Percentiles rank a stretch among this genome's conserved stretches.
Evolutionary conservation across 2,888 invertebrate genomes (phyloP).

Genomic region (Stenodema calcarata): DNA sequence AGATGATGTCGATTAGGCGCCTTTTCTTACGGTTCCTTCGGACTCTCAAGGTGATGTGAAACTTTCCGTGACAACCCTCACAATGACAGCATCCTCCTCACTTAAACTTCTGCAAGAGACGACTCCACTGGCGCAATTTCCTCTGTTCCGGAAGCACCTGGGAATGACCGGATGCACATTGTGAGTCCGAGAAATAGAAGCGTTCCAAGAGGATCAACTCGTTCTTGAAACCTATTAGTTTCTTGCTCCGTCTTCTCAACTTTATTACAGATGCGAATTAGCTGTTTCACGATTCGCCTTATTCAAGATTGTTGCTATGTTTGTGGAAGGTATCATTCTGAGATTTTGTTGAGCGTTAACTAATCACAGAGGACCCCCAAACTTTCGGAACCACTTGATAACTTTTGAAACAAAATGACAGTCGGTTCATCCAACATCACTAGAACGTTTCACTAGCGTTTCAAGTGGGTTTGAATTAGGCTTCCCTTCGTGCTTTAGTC

Average conservation of each 20-base stretch:
- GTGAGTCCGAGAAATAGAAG: neutral
- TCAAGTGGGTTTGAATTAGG: too few species aligned
- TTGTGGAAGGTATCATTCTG: too few species aligned
- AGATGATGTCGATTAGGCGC: neutral
- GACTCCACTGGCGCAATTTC: neutral
- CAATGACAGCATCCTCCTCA: constrained; percentile 13
- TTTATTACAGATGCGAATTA: too few species aligned
- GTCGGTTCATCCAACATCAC: too few species aligned
- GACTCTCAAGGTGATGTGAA: constrained; percentile 4
- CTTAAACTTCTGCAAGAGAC: neutral
- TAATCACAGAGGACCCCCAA: too few species aligned
- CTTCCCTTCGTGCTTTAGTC: too few species aligned
- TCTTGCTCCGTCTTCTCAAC: neutral
- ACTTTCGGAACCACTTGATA: too few species aligned
- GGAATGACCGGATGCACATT: neutral
- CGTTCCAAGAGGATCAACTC: neutral
- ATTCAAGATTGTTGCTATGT: too few species aligned
- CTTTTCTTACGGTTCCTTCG: neutral
- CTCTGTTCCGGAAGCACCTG: neutral
- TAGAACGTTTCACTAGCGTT: too few species aligned
- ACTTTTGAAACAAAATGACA: too few species aligned
- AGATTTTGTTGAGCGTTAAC: too few species aligned
- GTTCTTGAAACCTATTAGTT: neutral
- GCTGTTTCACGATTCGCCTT: neutral
- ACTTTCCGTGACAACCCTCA: constrained; percentile 23